phyloP scores from a whole-genome alignment of 2,797 vertebrate genomes.

The Hirundo rustica region DNA sequence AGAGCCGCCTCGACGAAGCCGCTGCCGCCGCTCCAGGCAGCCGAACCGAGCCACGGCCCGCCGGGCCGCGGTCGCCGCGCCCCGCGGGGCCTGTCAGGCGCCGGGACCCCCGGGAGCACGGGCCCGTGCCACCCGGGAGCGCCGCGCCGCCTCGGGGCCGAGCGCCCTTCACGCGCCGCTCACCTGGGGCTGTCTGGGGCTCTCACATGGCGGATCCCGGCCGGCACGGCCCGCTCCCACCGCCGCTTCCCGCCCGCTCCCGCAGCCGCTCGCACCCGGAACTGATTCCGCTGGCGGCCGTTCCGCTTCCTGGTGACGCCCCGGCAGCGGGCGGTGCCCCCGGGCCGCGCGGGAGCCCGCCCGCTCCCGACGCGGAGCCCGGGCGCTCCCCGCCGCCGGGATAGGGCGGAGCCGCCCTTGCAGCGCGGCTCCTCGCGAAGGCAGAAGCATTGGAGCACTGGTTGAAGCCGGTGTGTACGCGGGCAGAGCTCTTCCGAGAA shows the following conservation, averaged over 20 bases:
- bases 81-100: background rate
- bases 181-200: conserved; percentile 14
- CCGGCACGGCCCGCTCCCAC: background rate
- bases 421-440: background rate
- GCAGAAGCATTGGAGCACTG: rapidly evolving
- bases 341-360: background rate
- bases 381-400: background rate
- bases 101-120: background rate
- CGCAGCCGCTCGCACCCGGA: conserved; percentile 15
- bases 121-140: background rate
- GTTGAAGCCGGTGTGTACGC: background rate
- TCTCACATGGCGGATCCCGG: conserved; percentile 36
- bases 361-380: background rate
- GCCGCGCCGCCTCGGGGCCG: background rate
- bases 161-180: background rate
- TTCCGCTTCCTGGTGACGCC: conserved; percentile 27
- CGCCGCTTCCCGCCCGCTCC: conserved; percentile 50
- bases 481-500: background rate
- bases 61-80: background rate
- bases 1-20: background rate
- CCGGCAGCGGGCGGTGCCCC: background rate
- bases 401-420: rapidly evolving
- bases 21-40: background rate
- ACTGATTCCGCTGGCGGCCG: background rate
- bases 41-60: background rate